Base-by-base conservation (phyloP, 2,113 vertebrate genomes). In the Mobula hypostoma region DNA sequence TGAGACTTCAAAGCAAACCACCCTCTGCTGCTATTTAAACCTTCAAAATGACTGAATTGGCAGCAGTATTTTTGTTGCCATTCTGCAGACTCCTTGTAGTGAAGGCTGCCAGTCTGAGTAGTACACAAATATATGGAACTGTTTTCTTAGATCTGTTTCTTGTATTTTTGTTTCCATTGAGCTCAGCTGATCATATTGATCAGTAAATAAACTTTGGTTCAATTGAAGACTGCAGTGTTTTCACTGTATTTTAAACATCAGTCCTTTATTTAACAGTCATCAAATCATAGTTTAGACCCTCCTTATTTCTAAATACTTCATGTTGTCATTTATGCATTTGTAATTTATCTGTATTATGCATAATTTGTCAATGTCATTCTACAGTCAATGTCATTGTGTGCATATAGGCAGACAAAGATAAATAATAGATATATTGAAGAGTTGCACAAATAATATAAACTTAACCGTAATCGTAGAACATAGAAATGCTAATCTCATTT, bases 101-200 rank as follows among this genome's bases (percentile, higher is more conserved):
- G 96, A 97, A 98, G 97, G 97, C 98, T 98, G 98, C 98, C 98
- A 97, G 97, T 98, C 97, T 95, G 96, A 98, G 97, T 96, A 96
- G 96, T 97, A 96, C 97, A 97, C 96, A 96, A 95, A 97, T 97
- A 97, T 97, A 97, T 97, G 97, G 97, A 96, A 97, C 95, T 97
- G 96, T 96, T 97, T 96, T 96, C 97, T 97, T 97, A 96, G 96
- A 96, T 96, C 96, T 96, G 96, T 96, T 96, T 79, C 79, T 94
- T 29, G 68, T 32, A 79, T 94, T 94, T 72, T 82, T 95, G 82
- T 94, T 95, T 94, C 97, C 97, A 97, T 98, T 98, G 96, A 98
- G 97, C 97, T 96, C 97, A 97, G 95, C 98, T 98, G 98, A 99
- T 99, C 99, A 99, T 99, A 99, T 99, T 99, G 99, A 99, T 99